phyloP scores from a whole-genome alignment of 2,888 invertebrate genomes.

The Stictocephala bisonia region DNA sequence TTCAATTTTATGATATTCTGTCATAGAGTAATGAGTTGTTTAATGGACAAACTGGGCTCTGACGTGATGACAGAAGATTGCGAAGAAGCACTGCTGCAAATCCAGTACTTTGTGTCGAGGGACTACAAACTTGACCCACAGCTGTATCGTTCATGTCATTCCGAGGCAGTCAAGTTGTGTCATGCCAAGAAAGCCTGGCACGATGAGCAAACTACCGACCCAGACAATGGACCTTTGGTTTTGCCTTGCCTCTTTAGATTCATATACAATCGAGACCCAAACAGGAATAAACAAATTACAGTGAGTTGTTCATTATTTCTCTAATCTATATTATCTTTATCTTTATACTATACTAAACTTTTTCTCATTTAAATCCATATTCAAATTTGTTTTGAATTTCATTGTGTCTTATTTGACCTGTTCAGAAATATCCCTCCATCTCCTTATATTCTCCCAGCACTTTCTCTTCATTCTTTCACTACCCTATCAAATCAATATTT shows the following conservation, averaged over 20 bases:
- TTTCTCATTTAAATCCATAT: too few species aligned
- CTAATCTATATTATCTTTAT: too few species aligned
- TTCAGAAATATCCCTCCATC: too few species aligned
- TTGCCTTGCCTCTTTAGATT: conserved; percentile 89
- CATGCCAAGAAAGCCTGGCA: conserved; percentile 83
- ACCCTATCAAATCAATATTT: too few species aligned
- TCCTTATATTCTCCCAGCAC: too few species aligned
- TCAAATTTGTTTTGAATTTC: too few species aligned
- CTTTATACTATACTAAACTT: too few species aligned
- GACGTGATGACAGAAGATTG: conserved; percentile 88
- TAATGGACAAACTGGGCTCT: conserved; percentile 92
- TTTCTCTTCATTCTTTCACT: too few species aligned
- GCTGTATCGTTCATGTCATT: conserved; percentile 87
- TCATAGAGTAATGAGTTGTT: conserved; percentile 91
- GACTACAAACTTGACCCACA: conserved; percentile 94
- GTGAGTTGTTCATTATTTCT: too few species aligned
- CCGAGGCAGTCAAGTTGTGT: conserved; percentile 86
- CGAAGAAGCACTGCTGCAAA: conserved; percentile 91
- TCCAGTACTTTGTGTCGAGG: conserved; percentile 96
- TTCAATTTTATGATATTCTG: too few species aligned
- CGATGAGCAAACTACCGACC: conserved; percentile 73
- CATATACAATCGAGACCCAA: conserved; percentile 58
- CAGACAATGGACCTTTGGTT: conserved; percentile 84
- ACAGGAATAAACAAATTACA: neutral
- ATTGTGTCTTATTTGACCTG: too few species aligned